Conservation (phyloP, 30 jellyfish, hydroid and myxozoan species). For the Pseudorhiza aurosa region DNA sequence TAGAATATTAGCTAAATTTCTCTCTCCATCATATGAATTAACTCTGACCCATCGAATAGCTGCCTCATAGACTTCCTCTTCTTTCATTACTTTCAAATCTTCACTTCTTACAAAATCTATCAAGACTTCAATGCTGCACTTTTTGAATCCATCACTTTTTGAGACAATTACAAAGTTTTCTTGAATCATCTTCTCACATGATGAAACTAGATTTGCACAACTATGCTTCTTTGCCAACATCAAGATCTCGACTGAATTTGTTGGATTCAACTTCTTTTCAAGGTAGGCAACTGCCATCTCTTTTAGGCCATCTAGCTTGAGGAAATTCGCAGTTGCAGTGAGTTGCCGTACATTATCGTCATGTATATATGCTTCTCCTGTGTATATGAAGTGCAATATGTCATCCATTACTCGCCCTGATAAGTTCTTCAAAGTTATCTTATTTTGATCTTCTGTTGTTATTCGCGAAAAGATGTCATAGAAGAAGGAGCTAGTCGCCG, state of each 20-base stretch:
- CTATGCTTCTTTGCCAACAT: conserved; percentile 85
- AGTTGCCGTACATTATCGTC: conserved; percentile 97
- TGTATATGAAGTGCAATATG: conserved; percentile 88
- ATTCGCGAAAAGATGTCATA: conserved; percentile 81
- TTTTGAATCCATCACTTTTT: conserved; percentile 76
- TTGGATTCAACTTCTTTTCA: conserved; percentile 80
- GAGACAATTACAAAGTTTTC: conserved; percentile 90
- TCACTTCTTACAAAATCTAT: conserved; percentile 79
- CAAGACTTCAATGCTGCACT: conserved; percentile 72
- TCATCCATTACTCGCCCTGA: conserved; percentile 90
- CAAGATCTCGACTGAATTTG: conserved; percentile 86
- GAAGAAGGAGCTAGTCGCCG: conserved; percentile 91
- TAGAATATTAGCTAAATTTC: conserved; percentile 51
- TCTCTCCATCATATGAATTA: conserved; percentile 65
- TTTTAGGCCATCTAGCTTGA: conserved; percentile 75
- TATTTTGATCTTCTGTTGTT: conserved; percentile 74
- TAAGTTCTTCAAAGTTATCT: conserved; percentile 77
- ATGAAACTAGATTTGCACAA: conserved; percentile 54
- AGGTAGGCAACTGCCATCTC: conserved; percentile 87
- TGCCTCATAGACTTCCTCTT: conserved; percentile 95
- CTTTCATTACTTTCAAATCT: conserved; percentile 87
- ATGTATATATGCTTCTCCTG: conserved; percentile 95
- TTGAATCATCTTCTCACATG: conserved; percentile 73
- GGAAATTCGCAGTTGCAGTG: conserved; percentile 94
- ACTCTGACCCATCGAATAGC: conserved; percentile 79